Evolutionary conservation across 23 tunicate genomes (phyloP), one percentile per base, ranked within the genome.

Genomic region (Trididemnum miniatum): DNA sequence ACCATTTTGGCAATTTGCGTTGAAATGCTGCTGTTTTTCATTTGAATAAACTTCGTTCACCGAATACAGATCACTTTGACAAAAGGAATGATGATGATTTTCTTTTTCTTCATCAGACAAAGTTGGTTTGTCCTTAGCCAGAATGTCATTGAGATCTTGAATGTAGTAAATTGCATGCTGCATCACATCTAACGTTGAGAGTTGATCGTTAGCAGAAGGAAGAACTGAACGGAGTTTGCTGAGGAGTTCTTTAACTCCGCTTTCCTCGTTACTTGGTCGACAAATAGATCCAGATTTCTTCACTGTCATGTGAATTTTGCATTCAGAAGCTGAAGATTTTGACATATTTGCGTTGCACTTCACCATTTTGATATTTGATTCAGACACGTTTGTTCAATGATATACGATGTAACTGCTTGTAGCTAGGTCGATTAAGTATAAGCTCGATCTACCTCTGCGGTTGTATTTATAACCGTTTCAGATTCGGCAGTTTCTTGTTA

Each of bases 141-240:
- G 64, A 33, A 85, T 40, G 35, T 85, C 89, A 66, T 76, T 85
- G 24, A 86, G 72, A 35, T 86, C 90, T 20, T 86, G 90, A 24
- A 86, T 86, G 82, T 86, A 80, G 65, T 50, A 25, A n/a, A 82
- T 67, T 9, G 74, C 85, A 65, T 67, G 71, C 66, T 82, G 74
- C 60, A 82, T 40, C 2, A 77, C 31, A 54, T 77, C 82, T 67
- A 77, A 54, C 7, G 82, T 57, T 32, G 82, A 77, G 2, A 77
- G 20, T 25, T 77, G 37, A 29, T 77, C 82, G 2, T 34, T 39
- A 2, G 66, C 67, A 18, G 54, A 20, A 20, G 84, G 84, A 22
- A 80, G 36, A 31, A 80, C 27, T 18, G 84, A 80, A 37, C 74
- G 84, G 20, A 80, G 73, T 35, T 80, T 77, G 51, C 82, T 31